These are phyloP conservation scores for Clarias batrachus DNA, from an alignment of 2,113 vertebrate species.

Conservation along the genomic window DNA sequence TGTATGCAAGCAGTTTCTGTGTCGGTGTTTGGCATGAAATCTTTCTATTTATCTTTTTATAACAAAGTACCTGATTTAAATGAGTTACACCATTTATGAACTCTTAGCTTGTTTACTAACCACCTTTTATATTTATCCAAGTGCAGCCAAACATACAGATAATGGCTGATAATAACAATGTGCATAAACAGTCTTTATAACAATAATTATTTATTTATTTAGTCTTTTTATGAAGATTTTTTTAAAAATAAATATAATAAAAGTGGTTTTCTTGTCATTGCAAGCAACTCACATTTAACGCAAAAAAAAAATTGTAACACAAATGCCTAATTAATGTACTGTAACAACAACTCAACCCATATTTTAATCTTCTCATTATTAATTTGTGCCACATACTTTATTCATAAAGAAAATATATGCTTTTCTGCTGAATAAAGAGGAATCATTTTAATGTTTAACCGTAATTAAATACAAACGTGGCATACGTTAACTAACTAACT, in stretches of 20 bases:
- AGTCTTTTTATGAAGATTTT: neutral
- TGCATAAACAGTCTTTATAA: neutral
- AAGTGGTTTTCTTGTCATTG: neutral
- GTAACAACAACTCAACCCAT: neutral
- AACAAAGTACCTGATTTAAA: neutral
- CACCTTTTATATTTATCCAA: neutral
- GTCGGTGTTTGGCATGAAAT: neutral
- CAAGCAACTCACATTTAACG: neutral
- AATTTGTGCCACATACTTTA: neutral
- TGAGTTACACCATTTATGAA: neutral
- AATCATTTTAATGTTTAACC: neutral
- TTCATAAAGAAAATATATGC: neutral
- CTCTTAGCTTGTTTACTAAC: neutral
- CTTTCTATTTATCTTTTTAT: neutral
- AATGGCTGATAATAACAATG: neutral
- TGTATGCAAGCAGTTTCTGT: neutral
- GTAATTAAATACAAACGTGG: neutral
- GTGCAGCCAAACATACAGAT: neutral
- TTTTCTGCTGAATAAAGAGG: neutral
- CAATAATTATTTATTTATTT: conserved; percentile 8
- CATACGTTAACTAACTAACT: neutral
- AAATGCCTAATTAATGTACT: neutral
- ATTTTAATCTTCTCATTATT: neutral
- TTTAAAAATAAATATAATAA: neutral
- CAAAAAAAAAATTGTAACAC: neutral